Conservation (phyloP, 2,797 vertebrate genomes). For the Chelmon rostratus region DNA sequence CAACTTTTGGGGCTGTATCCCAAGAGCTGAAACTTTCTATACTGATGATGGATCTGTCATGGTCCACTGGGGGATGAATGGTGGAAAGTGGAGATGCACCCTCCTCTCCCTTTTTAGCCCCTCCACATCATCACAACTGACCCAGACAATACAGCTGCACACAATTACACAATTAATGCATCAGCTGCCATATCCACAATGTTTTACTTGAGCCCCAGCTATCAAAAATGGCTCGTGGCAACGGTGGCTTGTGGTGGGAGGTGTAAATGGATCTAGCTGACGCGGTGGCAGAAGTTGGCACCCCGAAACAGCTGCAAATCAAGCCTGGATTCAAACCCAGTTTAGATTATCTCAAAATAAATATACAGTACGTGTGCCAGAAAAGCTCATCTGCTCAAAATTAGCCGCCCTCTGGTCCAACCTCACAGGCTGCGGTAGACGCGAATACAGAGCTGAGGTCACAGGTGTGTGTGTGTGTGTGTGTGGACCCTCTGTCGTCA, state of each 20-base stretch:
- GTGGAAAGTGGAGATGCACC: slow-evolving; percentile 49
- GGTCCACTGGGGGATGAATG: slow-evolving; percentile 57
- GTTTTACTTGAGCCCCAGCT: slow-evolving; percentile 69
- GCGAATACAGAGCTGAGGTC: slow-evolving; percentile 61
- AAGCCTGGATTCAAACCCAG: slow-evolving; percentile 54
- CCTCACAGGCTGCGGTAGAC: slow-evolving; percentile 37
- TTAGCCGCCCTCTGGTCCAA: slow-evolving; percentile 57
- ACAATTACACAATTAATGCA: slow-evolving; percentile 79
- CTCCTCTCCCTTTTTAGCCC: slow-evolving; percentile 45
- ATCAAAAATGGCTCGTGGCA: slow-evolving; percentile 65
- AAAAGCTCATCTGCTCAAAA: slow-evolving; percentile 76
- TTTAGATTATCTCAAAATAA: slow-evolving; percentile 76
- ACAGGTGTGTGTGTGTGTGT: slow-evolving; percentile 74
- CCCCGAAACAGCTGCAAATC: slow-evolving; percentile 61
- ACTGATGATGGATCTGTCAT: slow-evolving; percentile 49
- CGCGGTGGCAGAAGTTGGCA: slow-evolving; percentile 74
- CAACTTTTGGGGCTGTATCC: background rate
- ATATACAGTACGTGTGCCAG: slow-evolving; percentile 62
- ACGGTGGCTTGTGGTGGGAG: slow-evolving; percentile 64
- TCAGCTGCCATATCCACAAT: slow-evolving; percentile 72
- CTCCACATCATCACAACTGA: slow-evolving; percentile 68
- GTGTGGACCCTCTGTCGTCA: slow-evolving; percentile 38
- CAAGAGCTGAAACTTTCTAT: slow-evolving; percentile 2
- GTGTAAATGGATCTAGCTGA: slow-evolving; percentile 73
- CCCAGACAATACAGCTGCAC: slow-evolving; percentile 77